These are phyloP conservation scores for Myripristis jacobus DNA, from an alignment of 2,797 vertebrate genomes.

Conservation along the genomic window DNA sequence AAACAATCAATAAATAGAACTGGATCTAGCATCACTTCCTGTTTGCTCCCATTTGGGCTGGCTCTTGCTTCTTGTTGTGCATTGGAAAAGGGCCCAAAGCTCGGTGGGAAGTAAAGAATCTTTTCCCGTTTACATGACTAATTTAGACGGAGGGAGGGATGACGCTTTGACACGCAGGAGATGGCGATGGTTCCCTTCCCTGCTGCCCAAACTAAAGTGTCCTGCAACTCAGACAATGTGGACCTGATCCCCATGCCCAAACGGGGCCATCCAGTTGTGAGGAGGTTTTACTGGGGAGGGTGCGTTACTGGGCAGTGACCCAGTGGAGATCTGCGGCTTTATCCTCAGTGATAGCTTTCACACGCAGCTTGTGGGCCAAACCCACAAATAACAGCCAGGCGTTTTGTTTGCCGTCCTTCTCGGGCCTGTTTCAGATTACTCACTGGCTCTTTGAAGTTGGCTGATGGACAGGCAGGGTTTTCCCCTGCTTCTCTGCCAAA, in stretches of 20 bases:
- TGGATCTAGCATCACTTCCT: too few species aligned
- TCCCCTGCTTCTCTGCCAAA: slow-evolving; percentile 72
- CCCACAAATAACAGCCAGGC: slow-evolving; percentile 77
- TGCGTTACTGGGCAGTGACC: slow-evolving; percentile 63
- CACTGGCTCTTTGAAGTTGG: slow-evolving; percentile 75
- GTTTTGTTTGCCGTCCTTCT: slow-evolving; percentile 72
- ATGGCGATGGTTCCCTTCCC: background rate
- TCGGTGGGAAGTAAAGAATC: background rate
- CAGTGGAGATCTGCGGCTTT: slow-evolving; percentile 70
- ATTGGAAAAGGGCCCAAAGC: too few species aligned
- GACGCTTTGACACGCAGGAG: background rate
- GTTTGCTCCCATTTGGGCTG: too few species aligned
- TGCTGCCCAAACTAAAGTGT: background rate
- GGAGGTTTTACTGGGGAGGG: slow-evolving; percentile 36
- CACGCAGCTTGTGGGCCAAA: slow-evolving; percentile 71
- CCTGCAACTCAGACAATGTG: slow-evolving; percentile 5
- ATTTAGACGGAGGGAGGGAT: background rate
- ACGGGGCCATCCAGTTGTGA: slow-evolving; percentile 29
- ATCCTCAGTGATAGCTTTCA: slow-evolving; percentile 77
- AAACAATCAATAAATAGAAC: too few species aligned
- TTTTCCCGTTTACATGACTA: too few species aligned
- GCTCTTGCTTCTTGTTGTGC: too few species aligned
- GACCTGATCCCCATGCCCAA: slow-evolving; percentile 6
- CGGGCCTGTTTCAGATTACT: slow-evolving; percentile 76
- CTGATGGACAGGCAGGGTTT: slow-evolving; percentile 72